Conservation (phyloP, 2,797 vertebrate species). For the Bovichtus variegatus region DNA sequence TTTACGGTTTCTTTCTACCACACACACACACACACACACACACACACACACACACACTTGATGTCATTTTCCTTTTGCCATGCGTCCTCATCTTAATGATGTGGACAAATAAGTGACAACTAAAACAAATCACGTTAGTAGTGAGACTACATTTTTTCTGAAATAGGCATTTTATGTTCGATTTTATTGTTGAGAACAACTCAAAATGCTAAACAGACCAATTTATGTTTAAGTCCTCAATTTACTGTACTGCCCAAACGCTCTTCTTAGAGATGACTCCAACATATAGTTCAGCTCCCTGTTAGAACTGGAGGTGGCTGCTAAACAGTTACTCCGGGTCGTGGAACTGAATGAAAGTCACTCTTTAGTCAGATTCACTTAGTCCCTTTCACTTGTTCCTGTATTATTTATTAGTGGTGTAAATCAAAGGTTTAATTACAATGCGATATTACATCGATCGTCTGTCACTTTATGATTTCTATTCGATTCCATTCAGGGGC, state of each 20-base stretch:
- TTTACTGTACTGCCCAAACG: not conserved
- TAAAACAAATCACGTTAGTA: not conserved
- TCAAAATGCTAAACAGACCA: not conserved
- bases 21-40: no score
- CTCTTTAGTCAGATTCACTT: not conserved
- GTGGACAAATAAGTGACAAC: not conserved
- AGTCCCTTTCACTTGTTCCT: not conserved
- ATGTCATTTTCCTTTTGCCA: not conserved
- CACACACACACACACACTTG: no score
- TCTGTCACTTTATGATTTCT: no score
- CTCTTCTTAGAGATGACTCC: not conserved
- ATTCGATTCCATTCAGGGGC: no score
- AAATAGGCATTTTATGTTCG: not conserved
- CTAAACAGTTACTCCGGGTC: no score
- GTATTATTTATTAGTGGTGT: no score
- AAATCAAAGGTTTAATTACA: no score
- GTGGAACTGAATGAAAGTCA: not conserved
- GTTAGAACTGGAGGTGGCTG: not conserved
- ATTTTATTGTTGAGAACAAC: not conserved
- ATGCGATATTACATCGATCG: no score
- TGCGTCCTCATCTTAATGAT: not conserved
- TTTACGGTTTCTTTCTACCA: no score
- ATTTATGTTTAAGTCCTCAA: not conserved
- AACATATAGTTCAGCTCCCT: not conserved
- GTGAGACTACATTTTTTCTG: not conserved